These are phyloP conservation scores for Zosterops japonicus DNA, from an alignment of 2,113 vertebrate genomes.

Conservation along the genomic window DNA sequence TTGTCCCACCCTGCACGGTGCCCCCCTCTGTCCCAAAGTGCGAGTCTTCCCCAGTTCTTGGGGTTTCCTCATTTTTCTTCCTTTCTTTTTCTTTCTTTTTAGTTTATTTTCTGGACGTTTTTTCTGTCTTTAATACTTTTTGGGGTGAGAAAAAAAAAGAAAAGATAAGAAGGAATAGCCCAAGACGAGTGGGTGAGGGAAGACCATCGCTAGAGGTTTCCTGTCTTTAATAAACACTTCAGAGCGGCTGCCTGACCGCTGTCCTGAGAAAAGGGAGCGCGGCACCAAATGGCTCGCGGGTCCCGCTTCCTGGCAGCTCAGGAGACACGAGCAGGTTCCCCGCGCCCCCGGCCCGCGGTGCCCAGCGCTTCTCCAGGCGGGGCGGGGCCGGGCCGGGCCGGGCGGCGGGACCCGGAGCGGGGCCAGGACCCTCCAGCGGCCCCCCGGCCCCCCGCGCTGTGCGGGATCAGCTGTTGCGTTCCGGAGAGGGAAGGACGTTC, in stretches of 20 bases:
- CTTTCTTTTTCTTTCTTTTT: fast-evolving
- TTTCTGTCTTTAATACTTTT: neutral
- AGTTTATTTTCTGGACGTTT: neutral
- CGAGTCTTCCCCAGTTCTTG: neutral
- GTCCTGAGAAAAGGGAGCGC: constrained; percentile 22
- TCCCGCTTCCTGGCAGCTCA: neutral
- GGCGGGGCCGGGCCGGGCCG: fast-evolving
- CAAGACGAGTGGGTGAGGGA: neutral
- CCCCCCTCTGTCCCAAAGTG: neutral
- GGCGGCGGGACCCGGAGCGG: neutral
- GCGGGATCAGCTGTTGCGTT: neutral
- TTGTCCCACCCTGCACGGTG: neutral
- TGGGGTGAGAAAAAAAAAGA: neutral
- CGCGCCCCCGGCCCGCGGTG: neutral
- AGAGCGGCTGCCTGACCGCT: neutral
- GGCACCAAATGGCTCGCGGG: neutral
- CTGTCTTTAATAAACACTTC: constrained; percentile 20
- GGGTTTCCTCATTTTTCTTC: neutral
- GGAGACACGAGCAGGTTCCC: neutral
- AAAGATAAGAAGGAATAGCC: neutral
- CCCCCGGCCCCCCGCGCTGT: neutral
- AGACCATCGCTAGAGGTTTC: neutral
- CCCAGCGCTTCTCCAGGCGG: neutral
- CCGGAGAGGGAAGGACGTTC: neutral
- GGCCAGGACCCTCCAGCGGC: neutral